Percentiles rank a stretch among this genome's conserved stretches.
phyloP scores from a whole-genome alignment of 2,113 vertebrate species.

The Hiodon tergisus region DNA sequence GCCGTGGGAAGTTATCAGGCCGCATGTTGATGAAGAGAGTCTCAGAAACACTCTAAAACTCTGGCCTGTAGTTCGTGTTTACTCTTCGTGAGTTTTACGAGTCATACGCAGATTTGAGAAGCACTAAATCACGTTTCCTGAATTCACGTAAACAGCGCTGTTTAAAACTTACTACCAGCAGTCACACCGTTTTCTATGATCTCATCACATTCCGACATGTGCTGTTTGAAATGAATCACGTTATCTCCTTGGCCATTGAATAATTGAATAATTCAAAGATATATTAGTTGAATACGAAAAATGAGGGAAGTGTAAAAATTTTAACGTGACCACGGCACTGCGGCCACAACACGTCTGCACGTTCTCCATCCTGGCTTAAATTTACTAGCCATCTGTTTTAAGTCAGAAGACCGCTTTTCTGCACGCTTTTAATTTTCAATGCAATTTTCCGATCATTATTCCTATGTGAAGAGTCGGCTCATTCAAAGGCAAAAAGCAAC shows the following conservation, averaged over 20 bases:
- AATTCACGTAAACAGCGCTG: background rate
- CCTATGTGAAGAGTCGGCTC: conserved; percentile 29
- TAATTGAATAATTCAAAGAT: background rate
- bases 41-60: too few relatives aligned
- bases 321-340: background rate
- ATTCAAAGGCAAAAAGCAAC: conserved; percentile 44
- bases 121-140: background rate
- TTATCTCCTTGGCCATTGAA: background rate
- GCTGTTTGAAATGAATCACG: background rate
- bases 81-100: too few relatives aligned
- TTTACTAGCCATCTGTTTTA: conserved; percentile 21
- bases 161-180: background rate
- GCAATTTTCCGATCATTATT: background rate
- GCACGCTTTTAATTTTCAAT: conserved; percentile 22
- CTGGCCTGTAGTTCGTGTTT: too few relatives aligned
- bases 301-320: background rate
- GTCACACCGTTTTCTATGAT: background rate
- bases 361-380: conserved; percentile 16
- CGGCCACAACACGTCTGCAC: background rate
- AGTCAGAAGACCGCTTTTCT: conserved; percentile 12
- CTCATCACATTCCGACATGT: background rate
- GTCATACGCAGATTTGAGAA: too few relatives aligned
- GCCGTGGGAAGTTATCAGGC: background rate
- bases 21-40: background rate
- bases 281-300: background rate